Evolutionary conservation across 2,888 invertebrate species (phyloP).

Genomic region (Malacosoma neustria): DNA sequence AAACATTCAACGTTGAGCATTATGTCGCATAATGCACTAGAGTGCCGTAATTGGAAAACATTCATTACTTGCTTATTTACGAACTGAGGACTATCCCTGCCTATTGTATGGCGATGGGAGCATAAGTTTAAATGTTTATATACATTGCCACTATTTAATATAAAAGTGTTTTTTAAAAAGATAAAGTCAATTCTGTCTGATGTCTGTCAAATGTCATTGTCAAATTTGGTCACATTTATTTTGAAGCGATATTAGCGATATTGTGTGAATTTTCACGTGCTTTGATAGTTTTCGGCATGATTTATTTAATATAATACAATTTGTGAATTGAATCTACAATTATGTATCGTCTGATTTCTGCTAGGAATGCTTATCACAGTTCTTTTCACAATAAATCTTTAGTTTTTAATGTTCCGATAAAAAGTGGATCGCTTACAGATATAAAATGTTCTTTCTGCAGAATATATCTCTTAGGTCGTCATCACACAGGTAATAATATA

Average conservation of each 20-base stretch:
- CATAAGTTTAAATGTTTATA: no score
- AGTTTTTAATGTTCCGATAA: conserved; percentile 30
- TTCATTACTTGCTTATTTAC: no score
- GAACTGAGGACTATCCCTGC: no score
- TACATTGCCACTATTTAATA: no score
- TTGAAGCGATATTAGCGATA: background rate
- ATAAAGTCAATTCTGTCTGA: background rate
- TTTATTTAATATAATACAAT: conserved; percentile 21
- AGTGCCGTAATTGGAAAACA: no score
- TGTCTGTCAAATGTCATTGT: background rate
- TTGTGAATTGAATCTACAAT: conserved; percentile 25
- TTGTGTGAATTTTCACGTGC: conserved; percentile 40
- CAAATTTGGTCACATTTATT: background rate
- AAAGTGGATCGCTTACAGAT: conserved; percentile 29
- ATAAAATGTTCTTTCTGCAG: conserved; percentile 64
- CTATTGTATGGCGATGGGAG: no score
- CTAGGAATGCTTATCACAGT: conserved; percentile 53
- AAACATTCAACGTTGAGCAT: no score
- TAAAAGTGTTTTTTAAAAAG: no score
- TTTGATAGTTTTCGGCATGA: conserved; percentile 43
- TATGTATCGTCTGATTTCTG: conserved; percentile 63
- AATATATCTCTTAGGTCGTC: conserved; percentile 42
- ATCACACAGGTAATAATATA: conserved; percentile 48
- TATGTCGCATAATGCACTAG: no score
- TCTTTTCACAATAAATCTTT: conserved; percentile 43